Conservation (phyloP, 2,797 vertebrate genomes). For the Coregonus sp. region DNA sequence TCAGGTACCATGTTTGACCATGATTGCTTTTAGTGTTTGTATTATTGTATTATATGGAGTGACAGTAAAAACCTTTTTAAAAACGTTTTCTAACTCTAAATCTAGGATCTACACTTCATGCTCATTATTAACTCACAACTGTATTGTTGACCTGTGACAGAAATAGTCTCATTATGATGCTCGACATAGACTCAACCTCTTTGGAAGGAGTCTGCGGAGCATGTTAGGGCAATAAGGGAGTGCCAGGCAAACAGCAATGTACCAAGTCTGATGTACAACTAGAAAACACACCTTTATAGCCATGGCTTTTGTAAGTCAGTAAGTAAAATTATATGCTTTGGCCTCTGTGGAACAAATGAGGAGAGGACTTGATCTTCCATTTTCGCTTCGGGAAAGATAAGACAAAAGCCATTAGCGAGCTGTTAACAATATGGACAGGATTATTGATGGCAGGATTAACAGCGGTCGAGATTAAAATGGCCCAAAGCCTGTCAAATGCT, state of each 20-base stretch:
- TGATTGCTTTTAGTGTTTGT: too few relatives aligned
- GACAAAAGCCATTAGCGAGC: constrained; percentile 17
- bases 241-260: constrained; percentile 57
- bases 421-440: constrained; percentile 55
- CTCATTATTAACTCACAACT: constrained; percentile 61
- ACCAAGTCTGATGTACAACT: constrained; percentile 52
- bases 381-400: constrained; percentile 6
- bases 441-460: constrained; percentile 58
- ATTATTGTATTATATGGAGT: too few relatives aligned
- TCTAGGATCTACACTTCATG: constrained; percentile 40
- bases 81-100: too few relatives aligned
- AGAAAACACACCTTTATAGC: constrained; percentile 36
- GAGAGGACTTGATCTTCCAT: constrained; percentile 23
- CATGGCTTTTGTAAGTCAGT: constrained; percentile 36
- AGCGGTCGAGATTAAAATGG: constrained; percentile 58
- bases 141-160: constrained; percentile 57
- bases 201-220: constrained; percentile 47
- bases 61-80: too few relatives aligned
- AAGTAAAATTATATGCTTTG: constrained; percentile 26
- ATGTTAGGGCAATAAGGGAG: constrained; percentile 64
- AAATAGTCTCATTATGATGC: constrained; percentile 65
- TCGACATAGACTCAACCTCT: constrained; percentile 51
- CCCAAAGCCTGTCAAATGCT: constrained; percentile 55
- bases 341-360: constrained; percentile 16
- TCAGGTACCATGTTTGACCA: too few relatives aligned